Base-by-base conservation (phyloP, 1,140 invertebrate genomes). In the Drosophila parabipectinata region DNA sequence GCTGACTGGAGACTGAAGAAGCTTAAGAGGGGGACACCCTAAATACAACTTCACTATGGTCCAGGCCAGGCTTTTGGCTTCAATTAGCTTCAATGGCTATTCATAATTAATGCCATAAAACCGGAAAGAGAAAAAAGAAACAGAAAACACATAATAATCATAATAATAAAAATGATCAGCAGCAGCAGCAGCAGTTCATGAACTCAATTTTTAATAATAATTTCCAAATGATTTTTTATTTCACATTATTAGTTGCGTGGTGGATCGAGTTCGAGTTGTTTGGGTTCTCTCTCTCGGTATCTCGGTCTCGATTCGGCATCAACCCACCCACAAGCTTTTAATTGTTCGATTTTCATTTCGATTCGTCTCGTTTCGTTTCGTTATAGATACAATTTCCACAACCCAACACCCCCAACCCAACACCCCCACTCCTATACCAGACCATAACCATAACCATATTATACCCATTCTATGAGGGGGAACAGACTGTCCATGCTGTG, bases 201-300 rank as follows among this genome's bases (percentile, higher is more conserved):
- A 87, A 87, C 82, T 88, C 83, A 87, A 87, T 88, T 87, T 87
- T 87, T 87, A 88, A 88, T 88, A 87, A 87, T 85, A 82, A 87
- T 87, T 68, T 81, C 72, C 73, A 88, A 87, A 87, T 82, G 82
- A 88, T 87, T 85, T 84, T 84, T 85, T 85, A 84, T 85, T 84
- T 85, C 81, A 80, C 77, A 84, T 81, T 82, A 82, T 82, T 81
- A 78, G 77, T 74, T 56, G 63, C 73, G 56, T 60, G 62, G 52
- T 41, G 3, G 44, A 30, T 48, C 51, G 64, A 57, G 48, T 12
- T 14, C 32, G 18, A 21, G 21, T 21, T 21, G 21, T 21, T 21
- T 2, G 62, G 48, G 58, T 51, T 61, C 57, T 64, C 48, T 32
- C 48, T 37, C 48, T 61, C 45, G 48, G 57, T 18, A 1, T 26